These are phyloP conservation scores for Cyanoramphus novaezelandiae DNA, from an alignment of 2,113 vertebrate genomes.

Conservation along the genomic window DNA sequence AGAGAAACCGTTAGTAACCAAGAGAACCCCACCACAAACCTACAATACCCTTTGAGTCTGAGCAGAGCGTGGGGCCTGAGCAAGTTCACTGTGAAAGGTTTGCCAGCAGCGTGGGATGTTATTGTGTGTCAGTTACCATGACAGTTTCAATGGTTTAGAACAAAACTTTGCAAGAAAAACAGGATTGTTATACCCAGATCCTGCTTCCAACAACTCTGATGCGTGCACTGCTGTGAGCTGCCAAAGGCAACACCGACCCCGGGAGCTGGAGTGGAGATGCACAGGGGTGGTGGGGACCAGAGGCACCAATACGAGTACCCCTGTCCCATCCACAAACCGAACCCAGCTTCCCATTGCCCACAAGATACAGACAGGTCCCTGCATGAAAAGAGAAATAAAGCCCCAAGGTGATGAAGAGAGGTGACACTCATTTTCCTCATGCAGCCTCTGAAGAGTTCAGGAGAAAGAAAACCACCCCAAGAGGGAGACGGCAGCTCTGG, in stretches of 20 bases:
- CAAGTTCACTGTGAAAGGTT: background rate
- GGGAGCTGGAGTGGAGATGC: background rate
- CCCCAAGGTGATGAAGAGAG: background rate
- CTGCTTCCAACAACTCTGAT: background rate
- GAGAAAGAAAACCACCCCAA: background rate
- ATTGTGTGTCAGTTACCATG: background rate
- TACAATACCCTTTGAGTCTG: background rate
- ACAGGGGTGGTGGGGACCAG: background rate
- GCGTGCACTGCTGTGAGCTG: background rate
- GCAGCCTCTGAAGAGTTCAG: background rate
- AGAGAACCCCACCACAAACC: background rate
- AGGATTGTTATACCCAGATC: background rate
- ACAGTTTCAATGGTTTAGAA: background rate
- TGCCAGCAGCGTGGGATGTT: background rate
- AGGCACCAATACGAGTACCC: background rate
- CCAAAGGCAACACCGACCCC: background rate
- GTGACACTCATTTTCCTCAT: background rate
- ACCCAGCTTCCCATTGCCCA: background rate
- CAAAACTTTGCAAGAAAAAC: background rate
- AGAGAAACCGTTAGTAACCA: background rate
- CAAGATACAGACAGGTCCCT: background rate
- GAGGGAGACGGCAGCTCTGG: background rate
- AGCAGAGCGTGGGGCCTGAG: background rate
- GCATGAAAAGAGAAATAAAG: background rate
- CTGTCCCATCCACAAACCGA: background rate